Base-by-base conservation (phyloP, 2,113 vertebrate species). In the Orcinus orca region DNA sequence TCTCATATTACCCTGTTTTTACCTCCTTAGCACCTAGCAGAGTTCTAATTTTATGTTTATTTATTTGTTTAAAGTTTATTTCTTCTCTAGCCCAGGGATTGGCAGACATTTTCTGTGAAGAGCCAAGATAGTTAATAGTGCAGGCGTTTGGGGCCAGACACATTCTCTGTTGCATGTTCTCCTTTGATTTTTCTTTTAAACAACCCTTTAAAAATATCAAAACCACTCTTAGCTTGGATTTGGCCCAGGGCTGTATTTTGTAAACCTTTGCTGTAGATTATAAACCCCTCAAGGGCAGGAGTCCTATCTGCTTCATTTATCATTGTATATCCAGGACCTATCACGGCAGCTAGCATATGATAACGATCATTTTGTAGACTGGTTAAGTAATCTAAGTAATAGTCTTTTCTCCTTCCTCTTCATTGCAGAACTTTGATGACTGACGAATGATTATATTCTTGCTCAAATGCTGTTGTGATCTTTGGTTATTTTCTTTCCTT, bases 211-310 rank as follows among this genome's bases (percentile, higher is more conserved):
- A 87, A 95, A 70, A 68, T 68, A 86, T 41, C 25, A 55, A 76
- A 88, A 58, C 6, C 23, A 63, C 85, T 25, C 50, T 87, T 93
- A 74, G 67, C 60, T 79, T 97, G 44, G 31, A 47, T 91, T 96
- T 88, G 76, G 21, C 36, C 23, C 25, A 31, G 13, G 53, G 26
- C 9, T 88, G 18, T 94, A 36, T 76, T 74, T 89, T 44, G 25
- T 60, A 63, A 73, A 21, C 60, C 31, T 88, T 85, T 50, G 10
- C 20, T 47, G 0, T 71, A 9, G 25, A 25, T 60, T 77, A 44
- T 73, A 60, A 58, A 26, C 25, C 77, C 33, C 3, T 85, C 25
- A 63, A 90, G 25, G 58, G 38, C 6, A 44, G 21, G 6, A 73
- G 29, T 89, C n/a, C 60, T n/a, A 0, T 41, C 53, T 71, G 25